Conservation (phyloP, 2,888 invertebrate genomes). For the Lasioglossum leucozonium region DNA sequence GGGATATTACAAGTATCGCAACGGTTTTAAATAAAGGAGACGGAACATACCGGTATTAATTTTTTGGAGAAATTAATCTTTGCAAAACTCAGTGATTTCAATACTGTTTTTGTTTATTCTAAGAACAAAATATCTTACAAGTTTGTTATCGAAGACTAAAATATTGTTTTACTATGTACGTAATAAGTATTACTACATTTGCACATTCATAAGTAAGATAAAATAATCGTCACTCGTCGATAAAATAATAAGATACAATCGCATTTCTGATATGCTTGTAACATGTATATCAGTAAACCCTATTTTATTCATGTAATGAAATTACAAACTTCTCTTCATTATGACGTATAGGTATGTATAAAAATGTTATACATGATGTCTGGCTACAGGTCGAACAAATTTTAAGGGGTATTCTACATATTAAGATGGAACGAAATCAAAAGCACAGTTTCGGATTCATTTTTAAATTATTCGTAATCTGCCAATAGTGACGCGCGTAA, state of each 20-base stretch:
- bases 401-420: neutral
- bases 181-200: neutral
- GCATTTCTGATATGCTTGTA: slow-evolving; percentile 69
- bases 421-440: neutral
- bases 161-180: neutral
- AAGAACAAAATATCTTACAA: slow-evolving; percentile 7
- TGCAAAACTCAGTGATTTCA: neutral
- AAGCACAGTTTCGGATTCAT: neutral
- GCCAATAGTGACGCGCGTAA: neutral
- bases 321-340: slow-evolving; percentile 56
- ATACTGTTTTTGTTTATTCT: neutral
- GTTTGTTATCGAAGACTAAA: neutral
- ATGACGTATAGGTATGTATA: slow-evolving; percentile 54
- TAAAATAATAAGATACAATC: neutral
- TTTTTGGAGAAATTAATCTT: neutral
- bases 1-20: neutral
- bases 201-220: neutral
- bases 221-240: neutral
- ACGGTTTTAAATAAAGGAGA: neutral
- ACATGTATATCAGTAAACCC: slow-evolving; percentile 45
- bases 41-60: neutral
- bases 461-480: neutral
- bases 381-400: neutral
- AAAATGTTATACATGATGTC: slow-evolving; percentile 39
- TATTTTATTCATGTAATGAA: slow-evolving; percentile 30